phyloP scores from a whole-genome alignment of 92 coral and sea anemone genomes.

The Muricea muricata region DNA sequence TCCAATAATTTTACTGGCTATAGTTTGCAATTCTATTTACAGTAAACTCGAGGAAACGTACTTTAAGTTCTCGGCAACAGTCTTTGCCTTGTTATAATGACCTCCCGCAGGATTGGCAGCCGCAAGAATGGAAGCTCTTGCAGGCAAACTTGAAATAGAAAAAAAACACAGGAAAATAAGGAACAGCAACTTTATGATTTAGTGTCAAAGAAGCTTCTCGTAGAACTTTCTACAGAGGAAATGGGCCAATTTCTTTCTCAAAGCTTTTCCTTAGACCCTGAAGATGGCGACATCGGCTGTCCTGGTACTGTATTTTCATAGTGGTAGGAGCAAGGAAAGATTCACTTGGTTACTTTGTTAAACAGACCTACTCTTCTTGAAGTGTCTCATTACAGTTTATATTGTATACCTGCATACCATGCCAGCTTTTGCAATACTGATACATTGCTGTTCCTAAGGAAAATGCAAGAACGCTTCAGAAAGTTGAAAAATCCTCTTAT shows the following conservation, averaged over 20 bases:
- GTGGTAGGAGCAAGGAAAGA: too few relatives aligned
- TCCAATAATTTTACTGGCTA: too few relatives aligned
- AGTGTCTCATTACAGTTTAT: too few relatives aligned
- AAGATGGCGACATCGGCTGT: too few relatives aligned
- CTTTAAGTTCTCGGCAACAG: constrained; percentile 98
- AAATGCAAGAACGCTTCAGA: background rate
- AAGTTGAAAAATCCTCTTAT: background rate
- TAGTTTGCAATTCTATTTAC: too few relatives aligned
- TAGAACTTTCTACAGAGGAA: background rate
- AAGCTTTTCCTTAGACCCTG: too few relatives aligned
- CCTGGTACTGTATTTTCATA: too few relatives aligned
- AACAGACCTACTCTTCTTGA: too few relatives aligned
- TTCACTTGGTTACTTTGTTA: too few relatives aligned
- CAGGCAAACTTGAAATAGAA: constrained; percentile 76
- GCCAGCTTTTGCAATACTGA: constrained; percentile 99
- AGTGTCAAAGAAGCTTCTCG: too few relatives aligned
- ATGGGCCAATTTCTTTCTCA: too few relatives aligned
- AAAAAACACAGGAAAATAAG: background rate
- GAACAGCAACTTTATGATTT: too few relatives aligned
- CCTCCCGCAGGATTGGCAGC: constrained; percentile 99
- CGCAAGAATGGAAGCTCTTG: constrained; percentile 93
- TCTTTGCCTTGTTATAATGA: constrained; percentile 94
- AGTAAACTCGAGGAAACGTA: background rate
- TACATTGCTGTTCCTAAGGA: constrained; percentile 90
- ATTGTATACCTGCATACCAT: constrained; percentile 97